Evolutionary conservation across 1,140 invertebrate genomes (phyloP), one percentile per base, ranked within the genome.

Genomic region (Drosophila sucinea): DNA sequence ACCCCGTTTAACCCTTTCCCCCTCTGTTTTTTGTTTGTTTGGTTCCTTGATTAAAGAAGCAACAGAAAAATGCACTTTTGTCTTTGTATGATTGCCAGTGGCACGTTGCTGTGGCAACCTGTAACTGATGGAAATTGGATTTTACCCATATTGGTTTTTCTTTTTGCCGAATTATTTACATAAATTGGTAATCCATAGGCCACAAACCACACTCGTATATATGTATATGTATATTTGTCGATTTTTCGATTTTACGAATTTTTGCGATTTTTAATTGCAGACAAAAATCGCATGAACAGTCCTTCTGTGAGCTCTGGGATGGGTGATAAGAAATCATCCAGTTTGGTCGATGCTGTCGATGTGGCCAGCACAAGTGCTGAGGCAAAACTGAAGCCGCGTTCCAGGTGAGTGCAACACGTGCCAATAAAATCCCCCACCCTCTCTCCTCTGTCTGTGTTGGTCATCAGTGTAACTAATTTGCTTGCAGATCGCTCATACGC

Each of bases 401-500:
- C 85, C 73, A 90, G 85, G 85, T 90, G 67, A 73, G 82, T 79
- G 51, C 32, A 29, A 56, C 44, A 70, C 51, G 23, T 32, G 41
- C n/a, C 51, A 30, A 3, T 55, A 60, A 17, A 1, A 11, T 27
- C 10, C 35, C 35, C 35, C 23, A 0, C 10, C 23, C 11, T 7
- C 7, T 33, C 17, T 57, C 5, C 33, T 32, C 3, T 25, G 6
- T 44, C 38, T 5, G 25, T 29, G 17, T 25, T 32, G 40, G 40
- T 38, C 29, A 67, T 38, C 35, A 47, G 6, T 25, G 6, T 35
- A 44, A 70, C 70, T 67, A 38, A 23, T 35, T 8, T 72, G n/a
- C 38, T 83, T 64, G 1, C 81, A 94, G 96, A 61, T 96, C 95
- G 70, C 93, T 97, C 58, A 97, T 97, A 70, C 94, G 96, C 73